Evolutionary conservation across 2,888 invertebrate genomes (phyloP).

Genomic region (Volucella inanis): DNA sequence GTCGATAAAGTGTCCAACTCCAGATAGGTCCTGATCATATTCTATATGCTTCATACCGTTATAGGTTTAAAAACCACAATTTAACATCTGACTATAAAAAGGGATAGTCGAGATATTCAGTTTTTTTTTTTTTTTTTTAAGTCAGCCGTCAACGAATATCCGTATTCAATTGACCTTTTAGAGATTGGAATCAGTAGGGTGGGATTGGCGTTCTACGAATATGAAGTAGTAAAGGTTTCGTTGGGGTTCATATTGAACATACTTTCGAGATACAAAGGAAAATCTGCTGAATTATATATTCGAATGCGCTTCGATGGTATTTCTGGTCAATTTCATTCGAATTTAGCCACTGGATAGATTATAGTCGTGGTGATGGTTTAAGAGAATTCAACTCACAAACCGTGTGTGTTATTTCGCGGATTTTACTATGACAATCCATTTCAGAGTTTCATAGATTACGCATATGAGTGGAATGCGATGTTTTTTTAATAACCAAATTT

Average conservation of each 20-base stretch:
- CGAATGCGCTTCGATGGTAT: slow-evolving; percentile 43
- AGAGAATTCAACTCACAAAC: background rate
- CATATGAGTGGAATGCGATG: background rate
- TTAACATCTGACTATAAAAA: slow-evolving; percentile 43
- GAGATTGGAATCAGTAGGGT: background rate
- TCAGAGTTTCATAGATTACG: slow-evolving; percentile 1
- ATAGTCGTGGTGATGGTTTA: background rate
- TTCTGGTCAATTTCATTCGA: slow-evolving; percentile 64
- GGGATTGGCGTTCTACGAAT: background rate
- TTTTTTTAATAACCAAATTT: slow-evolving; percentile 32
- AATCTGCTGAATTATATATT: slow-evolving; percentile 40
- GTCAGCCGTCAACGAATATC: background rate
- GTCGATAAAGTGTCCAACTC: slow-evolving; percentile 24
- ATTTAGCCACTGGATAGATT: slow-evolving; percentile 32
- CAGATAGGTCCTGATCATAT: slow-evolving; percentile 17
- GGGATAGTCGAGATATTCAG: background rate
- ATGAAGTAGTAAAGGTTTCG: background rate
- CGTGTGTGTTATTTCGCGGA: slow-evolving; percentile 33
- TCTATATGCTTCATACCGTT: slow-evolving; percentile 5
- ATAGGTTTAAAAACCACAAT: slow-evolving; percentile 60
- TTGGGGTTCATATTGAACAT: background rate
- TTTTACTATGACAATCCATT: slow-evolving; percentile 16
- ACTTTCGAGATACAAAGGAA: slow-evolving; percentile 34
- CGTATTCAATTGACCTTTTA: slow-evolving; percentile 41
- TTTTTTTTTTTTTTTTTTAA: background rate